These are phyloP conservation scores for Epinephelus awoara DNA, from an alignment of 2,797 vertebrate genomes.

Conservation along the genomic window DNA sequence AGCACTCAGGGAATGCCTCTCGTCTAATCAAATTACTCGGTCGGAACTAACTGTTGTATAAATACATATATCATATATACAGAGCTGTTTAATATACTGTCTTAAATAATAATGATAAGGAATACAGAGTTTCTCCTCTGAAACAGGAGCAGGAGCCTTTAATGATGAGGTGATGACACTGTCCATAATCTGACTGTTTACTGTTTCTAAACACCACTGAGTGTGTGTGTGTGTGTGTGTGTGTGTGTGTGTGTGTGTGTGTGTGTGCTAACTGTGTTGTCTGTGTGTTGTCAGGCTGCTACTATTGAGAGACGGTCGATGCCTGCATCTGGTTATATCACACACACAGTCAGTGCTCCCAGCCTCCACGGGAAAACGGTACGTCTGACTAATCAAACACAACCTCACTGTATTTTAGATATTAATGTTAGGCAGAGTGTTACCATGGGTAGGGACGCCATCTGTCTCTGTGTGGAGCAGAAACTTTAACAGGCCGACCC, in stretches of 20 bases:
- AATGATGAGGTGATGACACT: neutral
- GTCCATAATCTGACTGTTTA: neutral
- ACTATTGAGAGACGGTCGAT: constrained; percentile 92
- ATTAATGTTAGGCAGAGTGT: neutral
- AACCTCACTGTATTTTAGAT: neutral
- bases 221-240: neutral
- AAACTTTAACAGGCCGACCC: neutral
- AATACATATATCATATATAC: no score
- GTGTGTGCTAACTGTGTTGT: constrained; percentile 24
- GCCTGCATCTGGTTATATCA: constrained; percentile 95
- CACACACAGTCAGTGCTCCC: constrained; percentile 96
- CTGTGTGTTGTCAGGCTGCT: constrained; percentile 84
- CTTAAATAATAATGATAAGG: neutral
- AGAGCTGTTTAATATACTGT: no score
- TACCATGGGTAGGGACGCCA: neutral
- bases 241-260: neutral
- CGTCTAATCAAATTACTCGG: no score
- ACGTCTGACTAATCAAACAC: constrained; percentile 58
- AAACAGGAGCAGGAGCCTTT: neutral
- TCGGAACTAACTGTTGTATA: no score
- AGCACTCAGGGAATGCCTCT: no score
- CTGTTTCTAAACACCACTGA: neutral
- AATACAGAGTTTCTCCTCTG: neutral
- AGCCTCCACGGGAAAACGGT: constrained; percentile 98
- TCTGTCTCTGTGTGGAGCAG: neutral